A percentile compares a stretch with the other conserved stretches of the same genome.
These are phyloP conservation scores for Cheiracanthium punctorium DNA, from an alignment of 2,888 invertebrate species.

Conservation along the genomic window DNA sequence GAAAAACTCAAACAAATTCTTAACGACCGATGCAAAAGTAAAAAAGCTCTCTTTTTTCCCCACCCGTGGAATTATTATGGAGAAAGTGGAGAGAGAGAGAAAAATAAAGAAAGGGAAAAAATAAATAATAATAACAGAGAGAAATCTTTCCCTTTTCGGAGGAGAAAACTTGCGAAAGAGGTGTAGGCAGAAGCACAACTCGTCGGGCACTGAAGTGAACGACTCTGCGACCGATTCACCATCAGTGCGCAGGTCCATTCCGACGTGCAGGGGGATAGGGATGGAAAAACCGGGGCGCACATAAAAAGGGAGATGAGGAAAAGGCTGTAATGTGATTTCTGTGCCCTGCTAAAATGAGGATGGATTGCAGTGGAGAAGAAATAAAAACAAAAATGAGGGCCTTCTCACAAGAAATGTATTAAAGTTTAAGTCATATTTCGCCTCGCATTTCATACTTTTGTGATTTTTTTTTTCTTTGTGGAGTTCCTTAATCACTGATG, in stretches of 20 bases:
- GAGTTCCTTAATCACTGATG: too few species aligned
- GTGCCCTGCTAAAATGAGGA: background rate
- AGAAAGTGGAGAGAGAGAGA: too few species aligned
- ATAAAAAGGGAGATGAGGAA: background rate
- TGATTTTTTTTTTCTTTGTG: too few species aligned
- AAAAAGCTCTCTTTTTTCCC: too few species aligned
- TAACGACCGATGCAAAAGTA: too few species aligned
- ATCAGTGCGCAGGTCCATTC: conserved; percentile 3
- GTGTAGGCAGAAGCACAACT: background rate
- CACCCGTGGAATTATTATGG: too few species aligned
- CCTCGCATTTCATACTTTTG: too few species aligned
- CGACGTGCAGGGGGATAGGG: background rate
- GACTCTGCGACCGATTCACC: background rate
- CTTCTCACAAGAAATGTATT: background rate
- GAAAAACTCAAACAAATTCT: too few species aligned
- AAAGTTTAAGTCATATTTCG: background rate
- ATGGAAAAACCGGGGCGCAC: background rate
- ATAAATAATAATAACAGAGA: background rate
- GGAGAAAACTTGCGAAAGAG: conserved; percentile 1
- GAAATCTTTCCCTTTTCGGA: background rate
- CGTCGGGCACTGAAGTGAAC: background rate
- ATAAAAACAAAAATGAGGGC: background rate
- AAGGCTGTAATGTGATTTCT: conserved; percentile 1
- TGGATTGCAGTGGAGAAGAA: background rate
- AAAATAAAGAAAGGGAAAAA: background rate